Evolutionary conservation across 2,888 invertebrate species (phyloP).

Genomic region (Strigamia transsilvanica): DNA sequence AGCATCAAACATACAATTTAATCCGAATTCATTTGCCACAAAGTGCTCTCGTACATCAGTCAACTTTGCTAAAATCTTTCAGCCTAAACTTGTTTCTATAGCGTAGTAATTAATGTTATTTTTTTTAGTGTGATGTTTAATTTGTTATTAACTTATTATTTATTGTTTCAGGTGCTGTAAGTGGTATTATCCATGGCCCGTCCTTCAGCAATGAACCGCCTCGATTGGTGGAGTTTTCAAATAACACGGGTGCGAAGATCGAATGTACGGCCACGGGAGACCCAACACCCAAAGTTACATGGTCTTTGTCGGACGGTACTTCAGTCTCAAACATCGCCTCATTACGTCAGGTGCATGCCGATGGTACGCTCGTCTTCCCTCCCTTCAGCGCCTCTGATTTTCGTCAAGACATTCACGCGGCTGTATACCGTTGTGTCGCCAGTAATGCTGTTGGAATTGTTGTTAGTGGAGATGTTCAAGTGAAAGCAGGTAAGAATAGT

Average conservation of each 20-base stretch:
- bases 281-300: slow-evolving; percentile 54
- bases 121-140: neutral
- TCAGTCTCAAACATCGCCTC: slow-evolving; percentile 51
- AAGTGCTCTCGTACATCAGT: neutral
- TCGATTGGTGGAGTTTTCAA: slow-evolving; percentile 54
- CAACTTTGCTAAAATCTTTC: neutral
- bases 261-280: slow-evolving; percentile 54
- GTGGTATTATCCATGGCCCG: slow-evolving; percentile 40
- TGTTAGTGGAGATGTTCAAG: slow-evolving; percentile 55
- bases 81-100: no score
- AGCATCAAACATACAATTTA: no score
- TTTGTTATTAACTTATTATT: neutral
- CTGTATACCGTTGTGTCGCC: slow-evolving; percentile 52
- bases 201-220: slow-evolving; percentile 54
- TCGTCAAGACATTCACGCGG: slow-evolving; percentile 54
- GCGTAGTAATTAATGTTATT: no score
- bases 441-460: slow-evolving; percentile 54
- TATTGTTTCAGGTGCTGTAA: slow-evolving; percentile 1
- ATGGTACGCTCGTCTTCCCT: slow-evolving; percentile 54
- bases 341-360: slow-evolving; percentile 53
- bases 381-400: slow-evolving; percentile 53
- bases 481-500: slow-evolving; percentile 54
- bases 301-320: slow-evolving; percentile 49
- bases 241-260: slow-evolving; percentile 55
- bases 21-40: no score